Conservation (phyloP, 2,113 vertebrate species). For the Kryptolebias marmoratus region DNA sequence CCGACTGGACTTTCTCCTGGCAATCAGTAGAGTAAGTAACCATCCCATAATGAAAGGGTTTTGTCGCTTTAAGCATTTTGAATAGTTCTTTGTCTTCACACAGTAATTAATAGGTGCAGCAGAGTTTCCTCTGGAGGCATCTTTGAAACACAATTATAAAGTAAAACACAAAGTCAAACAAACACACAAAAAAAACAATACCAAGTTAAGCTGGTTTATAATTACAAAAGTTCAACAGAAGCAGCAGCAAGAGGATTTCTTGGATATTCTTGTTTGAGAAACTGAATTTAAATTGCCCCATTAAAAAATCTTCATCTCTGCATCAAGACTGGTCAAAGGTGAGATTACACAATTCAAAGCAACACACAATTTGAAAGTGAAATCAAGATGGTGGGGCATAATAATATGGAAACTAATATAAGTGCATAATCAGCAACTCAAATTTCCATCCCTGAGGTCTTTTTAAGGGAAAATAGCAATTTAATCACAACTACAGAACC, state of each 20-base stretch:
- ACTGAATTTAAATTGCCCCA: conserved; percentile 71
- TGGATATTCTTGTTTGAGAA: conserved; percentile 27
- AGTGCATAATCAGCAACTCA: conserved; percentile 48
- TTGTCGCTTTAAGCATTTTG: not conserved
- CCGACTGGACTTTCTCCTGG: conserved; percentile 90
- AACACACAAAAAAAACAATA: not conserved
- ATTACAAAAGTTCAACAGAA: conserved; percentile 19
- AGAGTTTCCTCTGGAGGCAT: not conserved
- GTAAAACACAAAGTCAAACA: conserved; percentile 1
- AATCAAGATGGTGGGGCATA: conserved; percentile 44
- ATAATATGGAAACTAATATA: conserved; percentile 31
- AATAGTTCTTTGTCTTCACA: not conserved
- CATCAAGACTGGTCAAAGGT: conserved; percentile 27
- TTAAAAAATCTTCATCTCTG: conserved; percentile 53
- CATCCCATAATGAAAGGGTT: not conserved
- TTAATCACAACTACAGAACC: conserved; percentile 15
- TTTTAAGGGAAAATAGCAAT: conserved; percentile 21
- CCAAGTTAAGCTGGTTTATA: not conserved
- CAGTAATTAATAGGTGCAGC: not conserved
- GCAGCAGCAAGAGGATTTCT: conserved; percentile 36
- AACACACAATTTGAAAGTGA: conserved; percentile 58
- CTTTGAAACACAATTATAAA: no score
- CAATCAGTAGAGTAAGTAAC: conserved; percentile 89
- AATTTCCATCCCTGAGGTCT: conserved; percentile 21
- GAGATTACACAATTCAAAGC: conserved; percentile 46